phyloP scores from a whole-genome alignment of 1,140 invertebrate species.

The Holcopasites calliopsidis region DNA sequence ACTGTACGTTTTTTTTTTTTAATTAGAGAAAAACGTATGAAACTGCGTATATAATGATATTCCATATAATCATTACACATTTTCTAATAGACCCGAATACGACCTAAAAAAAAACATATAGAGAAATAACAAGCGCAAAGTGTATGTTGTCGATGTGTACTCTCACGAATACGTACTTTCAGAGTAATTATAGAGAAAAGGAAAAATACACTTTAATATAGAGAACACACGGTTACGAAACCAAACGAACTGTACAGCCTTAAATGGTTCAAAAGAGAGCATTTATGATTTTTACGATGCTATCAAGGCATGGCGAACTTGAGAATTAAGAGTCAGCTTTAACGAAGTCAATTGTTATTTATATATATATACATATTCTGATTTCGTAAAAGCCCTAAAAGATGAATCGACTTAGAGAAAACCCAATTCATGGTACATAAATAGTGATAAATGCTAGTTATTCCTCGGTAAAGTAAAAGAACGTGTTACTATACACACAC shows the following conservation, averaged over 20 bases:
- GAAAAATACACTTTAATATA: conserved; percentile 14
- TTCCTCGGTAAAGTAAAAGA: conserved; percentile 45
- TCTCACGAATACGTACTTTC: conserved; percentile 12
- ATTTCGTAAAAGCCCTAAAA: conserved; percentile 14
- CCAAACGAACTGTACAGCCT: conserved; percentile 22
- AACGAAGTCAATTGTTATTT: conserved; percentile 34
- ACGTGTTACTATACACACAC: conserved; percentile 62
- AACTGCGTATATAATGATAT: conserved; percentile 27
- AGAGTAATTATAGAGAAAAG: conserved; percentile 18
- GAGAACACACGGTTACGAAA: conserved; percentile 22
- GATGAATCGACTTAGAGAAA: conserved; percentile 26
- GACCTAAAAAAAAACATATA: conserved; percentile 39
- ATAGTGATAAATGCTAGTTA: conserved; percentile 51
- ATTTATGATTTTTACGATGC: conserved; percentile 43
- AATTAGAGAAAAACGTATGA: conserved; percentile 28
- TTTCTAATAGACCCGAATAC: conserved; percentile 29
- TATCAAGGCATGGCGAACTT: background rate
- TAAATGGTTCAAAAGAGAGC: conserved; percentile 19
- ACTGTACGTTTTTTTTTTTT: conserved; percentile 16
- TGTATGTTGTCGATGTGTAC: conserved; percentile 11
- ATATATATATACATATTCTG: conserved; percentile 1
- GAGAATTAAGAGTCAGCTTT: conserved; percentile 23
- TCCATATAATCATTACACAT: conserved; percentile 37
- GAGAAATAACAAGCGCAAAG: conserved; percentile 4
- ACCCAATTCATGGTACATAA: conserved; percentile 37